These are phyloP conservation scores for Cataglyphis livida DNA, from an alignment of 2,888 invertebrate species.

Conservation along the genomic window DNA sequence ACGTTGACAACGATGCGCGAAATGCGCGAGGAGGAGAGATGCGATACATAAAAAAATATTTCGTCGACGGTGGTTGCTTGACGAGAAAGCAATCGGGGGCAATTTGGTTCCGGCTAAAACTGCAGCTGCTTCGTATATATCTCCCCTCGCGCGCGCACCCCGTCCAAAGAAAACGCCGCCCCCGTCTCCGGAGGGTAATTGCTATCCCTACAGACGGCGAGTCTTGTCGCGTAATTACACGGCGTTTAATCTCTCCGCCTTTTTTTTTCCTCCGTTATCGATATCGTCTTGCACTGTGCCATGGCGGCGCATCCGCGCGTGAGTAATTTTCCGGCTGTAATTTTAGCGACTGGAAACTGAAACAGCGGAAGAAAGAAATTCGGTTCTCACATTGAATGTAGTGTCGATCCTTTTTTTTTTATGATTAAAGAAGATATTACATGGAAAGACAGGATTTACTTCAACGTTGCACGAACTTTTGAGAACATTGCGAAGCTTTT, in stretches of 20 bases:
- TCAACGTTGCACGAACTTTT: slow-evolving; percentile 27
- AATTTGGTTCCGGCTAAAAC: slow-evolving; percentile 70
- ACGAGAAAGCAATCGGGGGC: slow-evolving; percentile 74
- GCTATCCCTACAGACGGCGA: slow-evolving; percentile 72
- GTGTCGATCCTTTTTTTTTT: neutral
- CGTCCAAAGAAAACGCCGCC: slow-evolving; percentile 67
- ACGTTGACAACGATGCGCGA: neutral
- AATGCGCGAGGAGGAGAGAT: neutral
- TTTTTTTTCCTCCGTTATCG: slow-evolving; percentile 67
- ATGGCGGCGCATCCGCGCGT: slow-evolving; percentile 39
- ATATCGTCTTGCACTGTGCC: slow-evolving; percentile 52
- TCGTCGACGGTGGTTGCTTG: slow-evolving; percentile 61
- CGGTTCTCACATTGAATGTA: neutral
- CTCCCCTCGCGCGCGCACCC: slow-evolving; percentile 38
- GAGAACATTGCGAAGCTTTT: neutral
- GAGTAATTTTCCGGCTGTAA: slow-evolving; percentile 13
- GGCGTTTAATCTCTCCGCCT: slow-evolving; percentile 66
- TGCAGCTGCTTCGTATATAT: slow-evolving; percentile 68
- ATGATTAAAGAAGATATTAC: slow-evolving; percentile 33
- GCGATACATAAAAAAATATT: slow-evolving; percentile 60
- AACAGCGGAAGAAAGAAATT: neutral
- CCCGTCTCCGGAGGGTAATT: slow-evolving; percentile 66
- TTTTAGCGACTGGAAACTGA: slow-evolving; percentile 22
- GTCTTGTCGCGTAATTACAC: slow-evolving; percentile 78
- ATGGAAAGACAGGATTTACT: slow-evolving; percentile 17